Evolutionary conservation across 1,140 invertebrate species (phyloP), one percentile per base, ranked within the genome.

Genomic region (Prorops nasuta): DNA sequence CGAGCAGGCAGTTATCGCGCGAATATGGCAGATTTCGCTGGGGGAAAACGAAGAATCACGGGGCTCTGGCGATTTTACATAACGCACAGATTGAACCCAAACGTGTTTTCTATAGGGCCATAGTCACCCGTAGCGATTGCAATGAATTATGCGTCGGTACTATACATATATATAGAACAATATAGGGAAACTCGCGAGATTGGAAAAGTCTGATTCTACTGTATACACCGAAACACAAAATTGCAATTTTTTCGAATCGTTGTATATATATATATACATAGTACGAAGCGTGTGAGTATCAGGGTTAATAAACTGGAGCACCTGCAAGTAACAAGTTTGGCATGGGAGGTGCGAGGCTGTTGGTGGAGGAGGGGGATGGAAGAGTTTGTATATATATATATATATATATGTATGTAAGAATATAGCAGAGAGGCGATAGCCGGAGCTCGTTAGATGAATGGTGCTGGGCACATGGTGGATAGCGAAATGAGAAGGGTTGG

Each of bases 361-460:
- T 40, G 24, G 41, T 19, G 43, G 48, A 47, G 41, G 50, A 48
- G 40, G 51, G 22, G 49, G 49, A 49, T 28, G 51, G 40, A 56
- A 62, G 58, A 52, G 56, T 32, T 46, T 52, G 47, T 19, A 44
- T 10, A 10, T 28, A 6, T 10, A 28, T n/a, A n/a, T n/a, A n/a
- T n/a, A n/a, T n/a, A n/a, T n/a, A n/a, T n/a, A n/a, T n/a, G n/a
- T n/a, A n/a, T n/a, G n/a, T n/a, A n/a, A n/a, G n/a, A n/a, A n/a
- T n/a, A n/a, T n/a, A n/a, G n/a, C n/a, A 38, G 41, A 38, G 24
- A 37, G 8, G 20, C 3, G 32, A 44, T 9, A 28, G 14, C 39
- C 51, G 54, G 46, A 41, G 62, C 63, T 71, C 60, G 69, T 71
- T 69, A 71, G 69, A 73, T 71, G 71, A 73, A 73, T 73, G 69